Conservation (phyloP, 23 tunicate genomes). For the Ciona savignyi region DNA sequence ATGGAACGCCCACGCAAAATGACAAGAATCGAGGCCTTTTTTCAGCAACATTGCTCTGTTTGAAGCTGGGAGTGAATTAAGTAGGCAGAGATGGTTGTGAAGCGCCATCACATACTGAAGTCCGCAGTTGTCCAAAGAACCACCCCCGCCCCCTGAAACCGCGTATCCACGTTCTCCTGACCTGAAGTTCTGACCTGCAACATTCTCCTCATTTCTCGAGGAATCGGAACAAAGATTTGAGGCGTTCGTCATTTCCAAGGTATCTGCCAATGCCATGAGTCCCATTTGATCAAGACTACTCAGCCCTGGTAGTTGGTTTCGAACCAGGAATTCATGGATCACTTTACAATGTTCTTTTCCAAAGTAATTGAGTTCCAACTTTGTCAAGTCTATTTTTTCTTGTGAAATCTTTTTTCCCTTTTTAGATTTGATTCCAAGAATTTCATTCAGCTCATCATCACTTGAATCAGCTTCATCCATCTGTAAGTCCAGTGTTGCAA, state of each 20-base stretch:
- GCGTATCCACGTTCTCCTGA: slow-evolving; percentile 81
- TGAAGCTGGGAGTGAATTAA: slow-evolving; percentile 52
- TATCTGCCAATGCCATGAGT: slow-evolving; percentile 83
- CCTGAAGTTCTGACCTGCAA: slow-evolving; percentile 15
- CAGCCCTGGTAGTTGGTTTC: slow-evolving; percentile 64
- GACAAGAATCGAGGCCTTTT: slow-evolving; percentile 66
- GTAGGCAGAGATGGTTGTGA: slow-evolving; percentile 77
- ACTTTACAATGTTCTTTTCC: slow-evolving; percentile 90
- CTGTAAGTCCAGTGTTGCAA: slow-evolving; percentile 7
- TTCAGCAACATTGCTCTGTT: slow-evolving; percentile 42
- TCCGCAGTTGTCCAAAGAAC: slow-evolving; percentile 76
- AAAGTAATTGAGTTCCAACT: slow-evolving; percentile 60
- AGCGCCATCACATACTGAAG: slow-evolving; percentile 78
- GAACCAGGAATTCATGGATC: slow-evolving; percentile 56
- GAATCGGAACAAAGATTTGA: slow-evolving; percentile 17
- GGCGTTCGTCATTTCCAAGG: slow-evolving; percentile 44
- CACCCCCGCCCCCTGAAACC: slow-evolving; percentile 61
- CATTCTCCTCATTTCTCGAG: not conserved
- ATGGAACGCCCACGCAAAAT: slow-evolving; percentile 98
- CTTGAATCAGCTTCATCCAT: slow-evolving; percentile 11
- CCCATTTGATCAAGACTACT: slow-evolving; percentile 82
- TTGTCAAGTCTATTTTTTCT: slow-evolving; percentile 62
- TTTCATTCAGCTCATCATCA: slow-evolving; percentile 50
- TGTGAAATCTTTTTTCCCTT: slow-evolving; percentile 19
- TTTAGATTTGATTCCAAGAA: slow-evolving; percentile 35